Evolutionary conservation across 2,888 invertebrate species (phyloP).

Genomic region (Cryptophagus acutangulus): DNA sequence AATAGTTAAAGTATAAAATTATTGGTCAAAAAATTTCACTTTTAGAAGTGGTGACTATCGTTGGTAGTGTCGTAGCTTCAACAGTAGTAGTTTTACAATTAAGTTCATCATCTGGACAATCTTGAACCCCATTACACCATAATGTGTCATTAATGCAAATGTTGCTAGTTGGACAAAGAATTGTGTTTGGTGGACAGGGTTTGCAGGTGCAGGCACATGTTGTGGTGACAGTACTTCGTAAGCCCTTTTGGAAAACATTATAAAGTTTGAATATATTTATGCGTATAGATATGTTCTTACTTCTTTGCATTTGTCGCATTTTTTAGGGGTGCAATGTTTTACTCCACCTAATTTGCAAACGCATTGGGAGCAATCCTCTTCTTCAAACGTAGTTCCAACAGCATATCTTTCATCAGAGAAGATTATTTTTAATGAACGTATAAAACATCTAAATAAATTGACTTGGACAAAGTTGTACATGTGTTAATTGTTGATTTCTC

Average conservation of each 20-base stretch:
- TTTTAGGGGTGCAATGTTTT: slow-evolving; percentile 64
- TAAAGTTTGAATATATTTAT: slow-evolving; percentile 4
- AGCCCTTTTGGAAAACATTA: slow-evolving; percentile 41
- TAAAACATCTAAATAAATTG: too few species aligned
- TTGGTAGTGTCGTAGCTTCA: slow-evolving; percentile 8
- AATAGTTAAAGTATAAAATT: not conserved
- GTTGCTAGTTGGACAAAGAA: slow-evolving; percentile 68
- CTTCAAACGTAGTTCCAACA: slow-evolving; percentile 66
- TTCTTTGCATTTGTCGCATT: slow-evolving; percentile 60
- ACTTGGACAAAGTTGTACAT: too few species aligned
- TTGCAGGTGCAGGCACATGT: slow-evolving; percentile 70
- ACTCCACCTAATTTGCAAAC: slow-evolving; percentile 72
- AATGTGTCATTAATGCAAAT: slow-evolving; percentile 62
- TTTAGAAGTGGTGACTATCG: slow-evolving; percentile 15
- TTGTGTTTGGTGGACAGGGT: slow-evolving; percentile 62
- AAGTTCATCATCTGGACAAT: slow-evolving; percentile 79
- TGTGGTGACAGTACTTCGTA: slow-evolving; percentile 56
- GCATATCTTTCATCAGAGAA: too few species aligned
- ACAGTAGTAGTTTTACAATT: slow-evolving; percentile 51
- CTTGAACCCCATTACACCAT: slow-evolving; percentile 78
- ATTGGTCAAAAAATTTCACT: not conserved
- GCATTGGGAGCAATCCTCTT: slow-evolving; percentile 72
- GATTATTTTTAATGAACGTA: too few species aligned
- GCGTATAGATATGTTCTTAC: slow-evolving; percentile 33
- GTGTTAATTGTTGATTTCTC: too few species aligned